Conservation (phyloP, 2,888 invertebrate genomes). For the Synanthedon formicaeformis region DNA sequence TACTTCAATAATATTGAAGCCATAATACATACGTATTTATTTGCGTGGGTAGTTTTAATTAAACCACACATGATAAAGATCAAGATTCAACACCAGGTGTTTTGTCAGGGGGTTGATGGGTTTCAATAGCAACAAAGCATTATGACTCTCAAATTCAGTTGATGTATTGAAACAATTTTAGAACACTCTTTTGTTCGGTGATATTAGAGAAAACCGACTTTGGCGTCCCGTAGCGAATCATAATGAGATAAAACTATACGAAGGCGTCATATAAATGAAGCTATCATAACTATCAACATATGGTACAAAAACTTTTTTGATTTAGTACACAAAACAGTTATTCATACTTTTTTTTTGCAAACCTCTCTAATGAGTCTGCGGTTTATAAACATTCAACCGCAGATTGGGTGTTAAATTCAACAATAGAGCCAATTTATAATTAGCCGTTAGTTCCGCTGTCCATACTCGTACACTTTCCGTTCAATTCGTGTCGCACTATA, state of each 20-base stretch:
- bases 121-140: constrained; percentile 43
- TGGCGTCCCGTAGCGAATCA: constrained; percentile 55
- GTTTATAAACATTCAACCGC: neutral
- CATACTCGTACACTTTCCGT: too few relatives aligned
- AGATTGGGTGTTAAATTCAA: neutral
- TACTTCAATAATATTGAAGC: constrained; percentile 1
- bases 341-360: constrained; percentile 8
- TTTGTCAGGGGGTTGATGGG: constrained; percentile 33
- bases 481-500: too few relatives aligned
- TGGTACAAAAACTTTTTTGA: constrained; percentile 14
- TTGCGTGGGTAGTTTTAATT: constrained; percentile 30
- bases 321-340: constrained; percentile 1
- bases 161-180: constrained; percentile 67
- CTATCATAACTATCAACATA: constrained; percentile 56
- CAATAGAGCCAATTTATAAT: neutral
- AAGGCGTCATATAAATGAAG: constrained; percentile 53
- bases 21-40: constrained; percentile 13
- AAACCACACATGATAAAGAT: constrained; percentile 16
- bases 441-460: neutral
- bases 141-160: constrained; percentile 51
- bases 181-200: constrained; percentile 45
- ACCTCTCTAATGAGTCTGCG: neutral
- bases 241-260: constrained; percentile 56
- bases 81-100: constrained; percentile 50
- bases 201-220: constrained; percentile 42